Percentiles rank a stretch among this genome's conserved stretches.
Conservation (phyloP, 1,140 invertebrate species). For the Sycophila sp. region DNA sequence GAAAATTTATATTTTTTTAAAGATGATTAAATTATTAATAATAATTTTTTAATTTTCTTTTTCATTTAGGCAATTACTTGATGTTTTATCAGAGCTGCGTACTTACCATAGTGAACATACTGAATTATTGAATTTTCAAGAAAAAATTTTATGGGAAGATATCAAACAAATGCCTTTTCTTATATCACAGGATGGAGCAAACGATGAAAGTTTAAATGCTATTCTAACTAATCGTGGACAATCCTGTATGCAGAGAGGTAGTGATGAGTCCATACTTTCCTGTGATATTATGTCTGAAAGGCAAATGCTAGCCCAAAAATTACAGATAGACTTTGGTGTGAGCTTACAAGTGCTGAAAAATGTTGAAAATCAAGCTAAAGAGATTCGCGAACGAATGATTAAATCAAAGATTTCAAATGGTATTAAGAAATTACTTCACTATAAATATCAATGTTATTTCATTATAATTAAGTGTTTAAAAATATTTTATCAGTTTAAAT, state of each 20-base stretch:
- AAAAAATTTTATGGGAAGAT: slow-evolving; percentile 72
- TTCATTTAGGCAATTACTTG: slow-evolving; percentile 70
- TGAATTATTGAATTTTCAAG: slow-evolving; percentile 71
- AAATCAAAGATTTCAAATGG: slow-evolving; percentile 47
- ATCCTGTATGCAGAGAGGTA: slow-evolving; percentile 65
- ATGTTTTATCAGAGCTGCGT: slow-evolving; percentile 73
- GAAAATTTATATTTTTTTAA: slow-evolving; percentile 28
- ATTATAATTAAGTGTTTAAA: too few species aligned
- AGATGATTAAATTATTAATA: not conserved
- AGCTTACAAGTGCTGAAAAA: slow-evolving; percentile 70
- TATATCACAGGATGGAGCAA: slow-evolving; percentile 24
- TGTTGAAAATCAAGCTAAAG: slow-evolving; percentile 74
- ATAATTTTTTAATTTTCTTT: slow-evolving; percentile 2
- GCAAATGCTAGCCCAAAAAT: slow-evolving; percentile 57
- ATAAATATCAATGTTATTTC: too few species aligned
- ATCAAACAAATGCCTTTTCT: slow-evolving; percentile 50
- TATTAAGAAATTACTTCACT: slow-evolving; percentile 35
- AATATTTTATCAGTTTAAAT: too few species aligned
- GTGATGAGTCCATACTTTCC: slow-evolving; percentile 65
- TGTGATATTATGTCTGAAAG: slow-evolving; percentile 63
- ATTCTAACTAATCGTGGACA: slow-evolving; percentile 58
- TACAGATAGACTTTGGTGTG: slow-evolving; percentile 62
- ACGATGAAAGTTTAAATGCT: slow-evolving; percentile 45
- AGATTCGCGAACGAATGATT: slow-evolving; percentile 56
- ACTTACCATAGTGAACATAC: slow-evolving; percentile 76